phyloP scores from a whole-genome alignment of 2,113 vertebrate genomes.

The Callocephalon fimbriatum region DNA sequence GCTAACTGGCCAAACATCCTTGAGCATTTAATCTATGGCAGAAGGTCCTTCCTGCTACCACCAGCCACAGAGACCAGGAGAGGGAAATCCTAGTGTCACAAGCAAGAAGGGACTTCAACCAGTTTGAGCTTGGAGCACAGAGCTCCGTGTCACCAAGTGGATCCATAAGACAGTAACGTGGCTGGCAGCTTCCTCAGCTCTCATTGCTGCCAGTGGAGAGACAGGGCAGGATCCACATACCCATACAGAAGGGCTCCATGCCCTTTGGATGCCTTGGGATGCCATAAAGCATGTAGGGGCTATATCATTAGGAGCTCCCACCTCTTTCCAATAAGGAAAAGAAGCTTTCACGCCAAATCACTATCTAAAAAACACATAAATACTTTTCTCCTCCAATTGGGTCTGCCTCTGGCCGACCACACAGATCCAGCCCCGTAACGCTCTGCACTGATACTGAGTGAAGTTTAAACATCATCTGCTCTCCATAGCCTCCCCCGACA shows the following conservation, averaged over 20 bases:
- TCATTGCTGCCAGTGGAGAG: background rate
- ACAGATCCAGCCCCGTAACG: accelerated
- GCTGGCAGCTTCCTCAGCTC: background rate
- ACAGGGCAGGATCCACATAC: background rate
- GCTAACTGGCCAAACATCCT: background rate
- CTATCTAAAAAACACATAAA: background rate
- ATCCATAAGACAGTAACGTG: background rate
- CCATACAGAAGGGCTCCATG: background rate
- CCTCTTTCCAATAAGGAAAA: background rate
- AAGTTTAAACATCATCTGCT: background rate
- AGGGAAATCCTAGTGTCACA: background rate
- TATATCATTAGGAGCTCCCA: accelerated
- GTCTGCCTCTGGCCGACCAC: background rate
- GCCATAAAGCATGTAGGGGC: background rate
- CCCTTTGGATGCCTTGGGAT: background rate
- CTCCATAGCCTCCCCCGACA: accelerated
- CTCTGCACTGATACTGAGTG: accelerated
- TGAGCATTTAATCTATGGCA: background rate
- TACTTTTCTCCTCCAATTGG: background rate
- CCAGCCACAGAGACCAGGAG: background rate
- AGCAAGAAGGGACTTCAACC: background rate
- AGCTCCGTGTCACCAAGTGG: background rate
- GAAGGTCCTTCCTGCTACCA: background rate
- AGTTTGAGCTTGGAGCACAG: background rate
- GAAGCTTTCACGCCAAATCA: background rate